Evolutionary conservation across 2,888 invertebrate species (phyloP), one percentile per base, ranked within the genome.

Genomic region (Crocallis elinguaria): DNA sequence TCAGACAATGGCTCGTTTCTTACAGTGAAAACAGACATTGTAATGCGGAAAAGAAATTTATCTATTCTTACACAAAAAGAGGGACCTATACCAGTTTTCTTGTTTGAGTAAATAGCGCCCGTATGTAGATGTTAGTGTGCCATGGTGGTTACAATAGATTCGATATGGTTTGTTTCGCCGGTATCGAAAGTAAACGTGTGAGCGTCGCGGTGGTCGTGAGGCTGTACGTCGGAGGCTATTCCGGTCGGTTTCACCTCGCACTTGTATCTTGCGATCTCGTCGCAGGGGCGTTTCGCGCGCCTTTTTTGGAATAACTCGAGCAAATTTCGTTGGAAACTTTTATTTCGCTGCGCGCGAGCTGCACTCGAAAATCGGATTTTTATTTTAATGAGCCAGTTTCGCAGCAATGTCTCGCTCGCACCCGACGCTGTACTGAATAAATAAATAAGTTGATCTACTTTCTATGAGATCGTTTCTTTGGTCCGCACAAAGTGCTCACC

Each of bases 261-360:
- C 82, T 82, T 79, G 82, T 86, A 83, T 86, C 86, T 78, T 75
- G 74, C 73, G 76, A 86, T 87, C 87, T 80, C 73, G 79, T 71
- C 66, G 77, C 71, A 73, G 80, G 84, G 86, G 88, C 87, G 86
- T 85, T 86, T 75, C 82, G 79, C 77, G 73, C 76, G 73, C 88
- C 88, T 88, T 89, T 88, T 90, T 88, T 88, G 89, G 88, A 83
- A 82, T 89, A 90, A 89, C 86, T 88, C 89, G 89, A 89, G 90
- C 90, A 90, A 90, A 89, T 84, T 90, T 90, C 79, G 81, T 80
- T 75, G 85, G 80, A 82, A 86, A 87, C 81, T 87, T 90, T 89
- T 88, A 89, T 88, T 86, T 86, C 68, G 72, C 80, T 82, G 77
- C 80, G 83, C 82, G 83, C 85, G 77, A 79, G 81, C 77, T 88